A percentile compares a stretch with the other conserved stretches of the same genome.
Evolutionary conservation across 92 coral and sea anemone genomes (phyloP).

Genomic region (Galaxea fascicularis): DNA sequence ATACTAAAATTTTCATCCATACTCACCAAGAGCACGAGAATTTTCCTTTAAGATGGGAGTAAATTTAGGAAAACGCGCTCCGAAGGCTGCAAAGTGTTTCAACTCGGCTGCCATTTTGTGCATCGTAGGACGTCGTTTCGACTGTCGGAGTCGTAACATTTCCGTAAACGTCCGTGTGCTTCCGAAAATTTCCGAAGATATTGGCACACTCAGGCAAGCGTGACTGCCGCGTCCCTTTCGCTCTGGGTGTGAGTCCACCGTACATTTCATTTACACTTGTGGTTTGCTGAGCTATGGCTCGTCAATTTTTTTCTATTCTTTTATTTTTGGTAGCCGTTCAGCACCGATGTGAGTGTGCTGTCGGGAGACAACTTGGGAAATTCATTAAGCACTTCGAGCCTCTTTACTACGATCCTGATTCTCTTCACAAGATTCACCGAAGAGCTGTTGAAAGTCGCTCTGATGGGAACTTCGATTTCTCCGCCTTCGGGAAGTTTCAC

Average conservation of each 20-base stretch:
- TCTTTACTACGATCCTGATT: conserved; percentile 69
- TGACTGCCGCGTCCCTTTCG: conserved; percentile 64
- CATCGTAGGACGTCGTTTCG: not conserved
- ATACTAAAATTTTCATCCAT: not conserved
- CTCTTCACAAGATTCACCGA: conserved; percentile 71
- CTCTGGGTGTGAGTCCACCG: conserved; percentile 41
- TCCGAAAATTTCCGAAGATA: conserved; percentile 12
- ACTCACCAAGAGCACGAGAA: conserved; percentile 26
- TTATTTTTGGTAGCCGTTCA: conserved; percentile 35
- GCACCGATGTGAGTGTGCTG: conserved; percentile 42
- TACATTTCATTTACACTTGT: not conserved
- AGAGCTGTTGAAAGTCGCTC: conserved; percentile 67
- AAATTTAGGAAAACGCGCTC: not conserved
- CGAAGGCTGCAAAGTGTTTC: not conserved
- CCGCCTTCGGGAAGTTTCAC: conserved; percentile 79
- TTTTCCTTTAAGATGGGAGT: not conserved
- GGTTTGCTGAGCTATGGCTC: conserved; percentile 14
- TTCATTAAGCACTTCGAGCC: conserved; percentile 83
- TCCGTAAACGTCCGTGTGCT: not conserved
- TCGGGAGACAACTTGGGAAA: conserved; percentile 57
- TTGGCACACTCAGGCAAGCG: conserved; percentile 41
- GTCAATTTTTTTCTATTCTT: conserved; percentile 32
- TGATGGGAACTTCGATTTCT: conserved; percentile 75
- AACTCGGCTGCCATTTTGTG: conserved; percentile 60
- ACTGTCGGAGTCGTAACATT: not conserved